Evolutionary conservation across 1,140 invertebrate genomes (phyloP).

Genomic region (Lucilia sericata): DNA sequence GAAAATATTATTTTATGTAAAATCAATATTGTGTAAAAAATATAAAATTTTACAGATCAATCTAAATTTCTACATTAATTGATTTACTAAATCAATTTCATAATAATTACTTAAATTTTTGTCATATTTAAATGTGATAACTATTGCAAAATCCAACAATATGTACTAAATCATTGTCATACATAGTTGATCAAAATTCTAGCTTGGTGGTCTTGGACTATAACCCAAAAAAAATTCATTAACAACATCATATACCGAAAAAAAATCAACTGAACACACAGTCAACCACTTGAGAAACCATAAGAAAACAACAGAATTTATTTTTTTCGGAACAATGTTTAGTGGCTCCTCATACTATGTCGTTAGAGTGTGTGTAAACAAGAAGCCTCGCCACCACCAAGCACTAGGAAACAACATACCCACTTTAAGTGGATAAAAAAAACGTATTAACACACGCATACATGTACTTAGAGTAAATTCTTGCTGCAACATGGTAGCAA

Average conservation of each 20-base stretch:
- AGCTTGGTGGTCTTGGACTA: constrained; percentile 27
- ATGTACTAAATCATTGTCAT: too few species aligned
- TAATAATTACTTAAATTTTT: too few species aligned
- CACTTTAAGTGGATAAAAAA: neutral
- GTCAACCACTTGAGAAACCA: constrained; percentile 19
- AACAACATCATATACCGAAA: neutral
- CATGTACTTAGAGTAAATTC: too few species aligned
- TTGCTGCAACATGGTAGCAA: constrained; percentile 39
- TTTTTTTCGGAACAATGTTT: neutral
- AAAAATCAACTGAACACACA: neutral
- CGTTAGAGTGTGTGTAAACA: neutral
- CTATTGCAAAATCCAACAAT: too few species aligned
- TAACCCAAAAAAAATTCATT: neutral
- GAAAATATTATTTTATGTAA: too few species aligned
- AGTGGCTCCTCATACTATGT: neutral
- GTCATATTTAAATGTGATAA: too few species aligned
- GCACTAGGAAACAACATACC: neutral
- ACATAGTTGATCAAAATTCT: neutral
- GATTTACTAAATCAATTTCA: too few species aligned
- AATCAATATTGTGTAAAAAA: too few species aligned
- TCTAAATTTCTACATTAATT: too few species aligned
- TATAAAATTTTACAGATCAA: too few species aligned
- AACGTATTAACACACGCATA: neutral
- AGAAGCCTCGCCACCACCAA: neutral
- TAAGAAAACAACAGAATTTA: neutral